These are phyloP conservation scores for Megalops atlanticus DNA, from an alignment of 2,113 vertebrate species.

Conservation along the genomic window DNA sequence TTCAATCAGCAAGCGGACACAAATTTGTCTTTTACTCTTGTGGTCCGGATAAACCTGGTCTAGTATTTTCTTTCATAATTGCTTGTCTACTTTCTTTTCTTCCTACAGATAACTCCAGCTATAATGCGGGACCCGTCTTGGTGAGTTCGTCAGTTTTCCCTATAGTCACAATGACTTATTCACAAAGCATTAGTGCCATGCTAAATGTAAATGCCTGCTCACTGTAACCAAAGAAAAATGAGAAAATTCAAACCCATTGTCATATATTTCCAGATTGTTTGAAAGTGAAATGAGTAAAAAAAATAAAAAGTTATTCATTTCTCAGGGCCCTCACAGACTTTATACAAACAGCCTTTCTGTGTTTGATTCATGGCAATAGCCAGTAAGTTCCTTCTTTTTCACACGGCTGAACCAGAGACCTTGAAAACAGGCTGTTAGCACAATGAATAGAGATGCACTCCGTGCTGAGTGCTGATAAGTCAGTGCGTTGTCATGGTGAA, in stretches of 20 bases:
- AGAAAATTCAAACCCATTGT: no score
- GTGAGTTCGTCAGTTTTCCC: constrained; percentile 61
- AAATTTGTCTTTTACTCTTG: neutral
- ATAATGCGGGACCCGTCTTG: constrained; percentile 75
- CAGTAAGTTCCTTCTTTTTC: neutral
- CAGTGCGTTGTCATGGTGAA: constrained; percentile 1
- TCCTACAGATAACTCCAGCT: constrained; percentile 78
- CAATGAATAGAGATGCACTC: neutral
- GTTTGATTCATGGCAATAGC: neutral
- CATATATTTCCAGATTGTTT: no score
- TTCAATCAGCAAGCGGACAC: neutral
- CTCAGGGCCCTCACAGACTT: no score
- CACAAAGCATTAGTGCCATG: neutral
- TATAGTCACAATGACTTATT: neutral
- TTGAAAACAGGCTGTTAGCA: neutral
- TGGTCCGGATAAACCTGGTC: neutral
- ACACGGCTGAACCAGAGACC: neutral
- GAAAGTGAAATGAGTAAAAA: no score
- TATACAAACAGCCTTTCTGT: no score
- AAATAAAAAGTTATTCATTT: no score
- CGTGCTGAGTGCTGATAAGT: neutral
- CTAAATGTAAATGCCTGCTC: neutral
- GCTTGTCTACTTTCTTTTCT: constrained; percentile 40
- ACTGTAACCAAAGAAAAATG: neutral
- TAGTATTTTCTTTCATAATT: neutral